Evolutionary conservation across 2,113 vertebrate genomes (phyloP).

Genomic region (Fulica atra): DNA sequence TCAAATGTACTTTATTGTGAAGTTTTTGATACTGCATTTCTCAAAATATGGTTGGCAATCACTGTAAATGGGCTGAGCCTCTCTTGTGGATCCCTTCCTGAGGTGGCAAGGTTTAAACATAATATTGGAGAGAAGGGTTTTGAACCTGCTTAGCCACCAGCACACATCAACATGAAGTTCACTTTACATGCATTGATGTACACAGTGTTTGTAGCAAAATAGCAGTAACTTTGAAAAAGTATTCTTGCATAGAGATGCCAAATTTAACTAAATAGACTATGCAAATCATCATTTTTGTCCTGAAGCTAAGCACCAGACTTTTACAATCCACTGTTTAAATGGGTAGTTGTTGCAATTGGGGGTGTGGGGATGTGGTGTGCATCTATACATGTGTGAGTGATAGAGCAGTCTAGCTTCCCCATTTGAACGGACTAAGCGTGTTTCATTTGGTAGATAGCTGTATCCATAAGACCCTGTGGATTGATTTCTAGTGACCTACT

Average conservation of each 20-base stretch:
- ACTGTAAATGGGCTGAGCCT: background rate
- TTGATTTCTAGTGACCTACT: background rate
- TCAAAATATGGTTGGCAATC: background rate
- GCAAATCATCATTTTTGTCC: background rate
- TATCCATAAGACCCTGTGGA: background rate
- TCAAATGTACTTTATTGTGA: background rate
- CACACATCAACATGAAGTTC: background rate
- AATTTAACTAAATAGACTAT: background rate
- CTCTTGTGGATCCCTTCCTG: accelerated
- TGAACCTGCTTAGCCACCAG: background rate
- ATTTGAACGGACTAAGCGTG: background rate
- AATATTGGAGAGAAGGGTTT: background rate
- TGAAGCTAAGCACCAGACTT: background rate
- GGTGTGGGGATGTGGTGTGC: no score
- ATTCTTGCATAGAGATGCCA: background rate
- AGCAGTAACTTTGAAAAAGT: background rate
- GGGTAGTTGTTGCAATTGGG: background rate
- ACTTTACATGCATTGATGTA: background rate
- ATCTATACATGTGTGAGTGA: accelerated
- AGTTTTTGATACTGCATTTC: background rate
- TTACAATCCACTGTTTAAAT: background rate
- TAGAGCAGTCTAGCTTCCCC: background rate
- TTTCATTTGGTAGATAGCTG: background rate
- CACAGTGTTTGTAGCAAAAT: background rate
- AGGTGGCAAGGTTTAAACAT: background rate